These are phyloP conservation scores for Pyrrhosoma nymphula DNA, from an alignment of 2,888 invertebrate genomes.

Conservation along the genomic window DNA sequence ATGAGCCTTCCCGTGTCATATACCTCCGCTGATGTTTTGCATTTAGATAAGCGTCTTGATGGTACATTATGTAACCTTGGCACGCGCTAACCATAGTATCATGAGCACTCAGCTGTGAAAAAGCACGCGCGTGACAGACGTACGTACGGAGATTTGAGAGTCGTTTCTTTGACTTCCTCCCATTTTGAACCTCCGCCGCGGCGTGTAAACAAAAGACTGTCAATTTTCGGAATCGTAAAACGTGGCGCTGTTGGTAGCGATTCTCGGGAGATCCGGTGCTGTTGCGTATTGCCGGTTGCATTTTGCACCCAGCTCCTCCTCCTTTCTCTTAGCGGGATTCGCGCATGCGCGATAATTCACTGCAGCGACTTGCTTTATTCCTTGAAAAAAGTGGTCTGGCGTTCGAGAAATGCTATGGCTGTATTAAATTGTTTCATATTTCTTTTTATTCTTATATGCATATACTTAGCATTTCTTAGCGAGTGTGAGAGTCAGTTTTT, in stretches of 20 bases:
- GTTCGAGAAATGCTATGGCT: not conserved
- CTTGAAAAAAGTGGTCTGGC: not conserved
- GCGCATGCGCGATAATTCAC: constrained; percentile 43
- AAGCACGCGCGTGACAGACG: not conserved
- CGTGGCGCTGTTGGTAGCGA: not conserved
- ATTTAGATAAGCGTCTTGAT: not conserved
- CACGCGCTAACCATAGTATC: constrained; percentile 16
- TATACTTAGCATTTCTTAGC: no score
- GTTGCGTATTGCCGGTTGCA: constrained; percentile 26
- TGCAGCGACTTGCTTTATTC: not conserved
- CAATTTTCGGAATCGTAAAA: constrained; percentile 27
- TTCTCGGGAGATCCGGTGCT: not conserved
- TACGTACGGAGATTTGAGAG: not conserved
- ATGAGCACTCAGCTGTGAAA: not conserved
- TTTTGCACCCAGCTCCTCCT: not conserved
- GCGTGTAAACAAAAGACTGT: not conserved
- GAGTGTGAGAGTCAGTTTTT: no score
- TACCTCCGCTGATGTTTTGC: not conserved
- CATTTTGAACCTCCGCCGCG: not conserved
- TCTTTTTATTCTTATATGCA: not conserved
- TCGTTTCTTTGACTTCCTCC: not conserved
- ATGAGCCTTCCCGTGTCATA: not conserved
- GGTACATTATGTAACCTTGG: not conserved
- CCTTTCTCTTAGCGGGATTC: constrained; percentile 37
- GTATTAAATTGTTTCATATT: not conserved